Evolutionary conservation across 2,113 vertebrate genomes (phyloP), one percentile per base, ranked within the genome.

Genomic region (Tenebrosternarchus preto): DNA sequence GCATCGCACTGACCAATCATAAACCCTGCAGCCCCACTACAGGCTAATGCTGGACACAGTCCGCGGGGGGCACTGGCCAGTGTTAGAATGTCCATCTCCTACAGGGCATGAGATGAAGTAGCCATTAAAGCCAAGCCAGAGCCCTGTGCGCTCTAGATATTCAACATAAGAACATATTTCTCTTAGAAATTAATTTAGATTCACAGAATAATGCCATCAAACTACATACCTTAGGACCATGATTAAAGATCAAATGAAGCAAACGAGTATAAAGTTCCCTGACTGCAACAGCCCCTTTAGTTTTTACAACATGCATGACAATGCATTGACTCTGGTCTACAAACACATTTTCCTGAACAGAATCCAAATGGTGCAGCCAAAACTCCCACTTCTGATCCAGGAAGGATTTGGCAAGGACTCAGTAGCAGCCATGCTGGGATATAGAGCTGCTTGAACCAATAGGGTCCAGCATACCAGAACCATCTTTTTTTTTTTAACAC

Each of bases 11-110:
- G 43, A 64, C 39, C 43, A 50, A 64, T 73, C 39, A 80, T 80
- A 73, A 73, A 80, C 78, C n/a, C 24, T 73, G 46, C 60, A 73
- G 22, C 22, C 22, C 73, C 70, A 80, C 43, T 71, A 80, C 25
- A 39, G 46, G 46, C 60, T 56, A 39, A 57, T 67, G 46, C 59
- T 73, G 39, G 61, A 64, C 70, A 27, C 78, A 20, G 57, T 73
- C 3, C 70, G 73, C 27, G 66, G 70, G 66, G 70, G 78, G 63
- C 78, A 80, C 70, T 39, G 12, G 59, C 55, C 55, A 73, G 24
- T 33, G 60, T n/a, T 20, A 53, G 55, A 31, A 63, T 50, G 43
- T 15, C 11, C 3, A 22, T 31, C 69, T 72, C 57, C 68, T 61
- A 63, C 68, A 64, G n/a, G 17, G 27, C 55, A 43, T 5, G 20